Percentiles rank a stretch among this genome's conserved stretches.
phyloP scores from a whole-genome alignment of 2,888 invertebrate species.

The Ctenicera cuprea region DNA sequence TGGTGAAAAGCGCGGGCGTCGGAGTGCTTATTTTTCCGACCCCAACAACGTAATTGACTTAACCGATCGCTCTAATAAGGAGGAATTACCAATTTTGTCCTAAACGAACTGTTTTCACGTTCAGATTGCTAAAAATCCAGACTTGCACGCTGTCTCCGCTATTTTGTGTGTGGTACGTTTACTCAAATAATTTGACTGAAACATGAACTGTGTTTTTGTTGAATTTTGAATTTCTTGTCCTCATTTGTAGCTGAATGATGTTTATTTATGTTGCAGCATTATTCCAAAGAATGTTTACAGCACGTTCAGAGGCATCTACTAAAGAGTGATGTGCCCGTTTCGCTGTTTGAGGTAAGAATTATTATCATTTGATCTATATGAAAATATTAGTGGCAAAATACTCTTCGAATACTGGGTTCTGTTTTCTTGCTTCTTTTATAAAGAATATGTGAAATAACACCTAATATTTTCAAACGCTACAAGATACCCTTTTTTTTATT shows the following conservation, averaged over 20 bases:
- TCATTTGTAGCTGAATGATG: not conserved
- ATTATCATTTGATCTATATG: not conserved
- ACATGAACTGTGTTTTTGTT: not conserved
- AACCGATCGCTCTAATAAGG: constrained; percentile 1
- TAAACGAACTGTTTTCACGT: not conserved
- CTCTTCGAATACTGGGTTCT: no score
- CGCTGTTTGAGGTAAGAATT: constrained; percentile 93
- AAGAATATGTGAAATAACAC: no score
- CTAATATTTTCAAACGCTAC: no score
- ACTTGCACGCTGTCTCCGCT: no score
- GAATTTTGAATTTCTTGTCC: not conserved
- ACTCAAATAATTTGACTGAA: no score
- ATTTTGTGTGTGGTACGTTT: no score
- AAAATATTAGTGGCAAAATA: no score
- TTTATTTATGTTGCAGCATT: constrained; percentile 84
- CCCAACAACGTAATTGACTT: constrained; percentile 21
- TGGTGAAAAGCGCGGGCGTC: constrained; percentile 6
- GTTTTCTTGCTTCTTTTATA: no score
- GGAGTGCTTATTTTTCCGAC: constrained; percentile 15
- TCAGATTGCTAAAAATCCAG: not conserved
- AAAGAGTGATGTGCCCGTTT: constrained; percentile 97
- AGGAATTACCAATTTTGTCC: no score
- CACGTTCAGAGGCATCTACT: constrained; percentile 98
- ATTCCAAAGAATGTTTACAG: constrained; percentile 97
- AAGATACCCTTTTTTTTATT: no score